phyloP scores from a whole-genome alignment of 2,113 vertebrate genomes.

The Lonchura striata region DNA sequence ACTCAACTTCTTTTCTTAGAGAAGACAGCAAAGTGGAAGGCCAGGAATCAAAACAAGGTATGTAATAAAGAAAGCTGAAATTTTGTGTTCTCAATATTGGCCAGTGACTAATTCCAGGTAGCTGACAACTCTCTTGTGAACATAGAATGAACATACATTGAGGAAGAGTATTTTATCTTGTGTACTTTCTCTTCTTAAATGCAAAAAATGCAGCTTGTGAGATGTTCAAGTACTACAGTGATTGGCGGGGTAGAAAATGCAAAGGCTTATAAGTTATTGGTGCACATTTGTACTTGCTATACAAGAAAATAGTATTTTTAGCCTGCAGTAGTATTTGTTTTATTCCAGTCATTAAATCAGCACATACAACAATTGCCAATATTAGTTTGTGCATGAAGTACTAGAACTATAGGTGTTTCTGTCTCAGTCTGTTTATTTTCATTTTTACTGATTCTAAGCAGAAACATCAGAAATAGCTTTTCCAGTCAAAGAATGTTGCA shows the following conservation, averaged over 20 bases:
- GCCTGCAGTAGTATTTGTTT: background rate
- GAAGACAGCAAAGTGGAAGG: slow-evolving; percentile 77
- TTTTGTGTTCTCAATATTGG: background rate
- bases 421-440: background rate
- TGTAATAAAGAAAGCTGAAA: background rate
- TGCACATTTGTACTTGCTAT: background rate
- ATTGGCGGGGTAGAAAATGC: background rate
- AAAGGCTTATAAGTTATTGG: background rate
- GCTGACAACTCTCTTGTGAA: background rate
- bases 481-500: background rate
- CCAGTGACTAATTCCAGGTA: background rate
- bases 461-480: background rate
- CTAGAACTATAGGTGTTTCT: background rate
- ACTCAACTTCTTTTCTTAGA: slow-evolving; percentile 84
- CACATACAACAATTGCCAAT: background rate
- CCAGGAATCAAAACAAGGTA: slow-evolving; percentile 86
- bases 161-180: background rate
- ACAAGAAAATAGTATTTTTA: background rate
- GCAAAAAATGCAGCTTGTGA: background rate
- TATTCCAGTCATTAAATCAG: background rate
- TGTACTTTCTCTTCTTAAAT: background rate
- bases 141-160: background rate
- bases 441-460: background rate
- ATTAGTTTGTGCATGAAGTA: background rate
- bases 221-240: background rate